A percentile compares a stretch with the other conserved stretches of the same genome.
These are phyloP conservation scores for Xestia xanthographa DNA, from an alignment of 2,888 invertebrate genomes.

Conservation along the genomic window DNA sequence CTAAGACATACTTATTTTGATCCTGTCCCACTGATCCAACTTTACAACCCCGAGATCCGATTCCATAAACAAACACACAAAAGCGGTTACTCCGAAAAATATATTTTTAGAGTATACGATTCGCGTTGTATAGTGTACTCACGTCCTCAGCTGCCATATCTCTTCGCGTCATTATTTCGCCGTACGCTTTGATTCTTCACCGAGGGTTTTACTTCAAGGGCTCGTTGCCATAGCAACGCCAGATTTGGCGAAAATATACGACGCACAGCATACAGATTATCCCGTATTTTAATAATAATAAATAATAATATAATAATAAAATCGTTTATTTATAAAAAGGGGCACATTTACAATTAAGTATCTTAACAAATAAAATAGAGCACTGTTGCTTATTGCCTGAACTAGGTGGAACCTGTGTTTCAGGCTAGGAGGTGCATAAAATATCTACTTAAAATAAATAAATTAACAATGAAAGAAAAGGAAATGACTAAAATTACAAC, in stretches of 20 bases:
- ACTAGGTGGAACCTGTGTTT: no score
- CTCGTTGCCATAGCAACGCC: constrained; percentile 82
- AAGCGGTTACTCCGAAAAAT: constrained; percentile 42
- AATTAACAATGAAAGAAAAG: no score
- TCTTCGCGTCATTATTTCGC: constrained; percentile 86
- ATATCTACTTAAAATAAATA: no score
- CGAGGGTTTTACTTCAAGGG: constrained; percentile 78
- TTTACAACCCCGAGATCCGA: constrained; percentile 56
- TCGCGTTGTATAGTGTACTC: constrained; percentile 60
- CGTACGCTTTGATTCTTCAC: constrained; percentile 80
- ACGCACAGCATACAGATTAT: constrained; percentile 81
- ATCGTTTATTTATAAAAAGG: no score
- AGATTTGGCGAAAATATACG: constrained; percentile 85
- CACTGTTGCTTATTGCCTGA: no score
- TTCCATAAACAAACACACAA: constrained; percentile 67
- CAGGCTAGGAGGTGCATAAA: no score
- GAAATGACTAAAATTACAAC: no score
- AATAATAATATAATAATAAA: no score
- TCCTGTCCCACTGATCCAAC: constrained; percentile 47
- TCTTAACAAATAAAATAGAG: no score
- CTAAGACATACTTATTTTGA: constrained; percentile 36
- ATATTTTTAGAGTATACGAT: constrained; percentile 45
- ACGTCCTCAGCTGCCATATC: constrained; percentile 78
- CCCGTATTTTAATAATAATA: constrained; percentile 74
- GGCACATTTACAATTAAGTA: no score